These are phyloP conservation scores for Meiosimyza platycephala DNA, from an alignment of 2,888 invertebrate species.

Conservation along the genomic window DNA sequence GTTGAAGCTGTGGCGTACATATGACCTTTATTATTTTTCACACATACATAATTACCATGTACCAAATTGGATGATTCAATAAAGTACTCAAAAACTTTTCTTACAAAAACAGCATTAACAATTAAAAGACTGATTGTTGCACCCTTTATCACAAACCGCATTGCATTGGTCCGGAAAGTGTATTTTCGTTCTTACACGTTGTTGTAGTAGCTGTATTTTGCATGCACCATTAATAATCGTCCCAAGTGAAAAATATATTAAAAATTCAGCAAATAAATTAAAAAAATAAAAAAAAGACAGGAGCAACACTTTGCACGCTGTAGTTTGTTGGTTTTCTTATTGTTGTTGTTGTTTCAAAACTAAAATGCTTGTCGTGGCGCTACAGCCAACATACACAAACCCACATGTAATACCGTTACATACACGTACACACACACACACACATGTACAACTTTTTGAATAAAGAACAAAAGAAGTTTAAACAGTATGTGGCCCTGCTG, in stretches of 20 bases:
- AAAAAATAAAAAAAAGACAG: background rate
- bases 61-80: no score
- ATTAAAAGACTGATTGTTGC: no score
- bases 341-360: background rate
- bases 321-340: constrained; percentile 1
- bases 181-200: no score
- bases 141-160: no score
- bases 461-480: constrained; percentile 14
- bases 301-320: background rate
- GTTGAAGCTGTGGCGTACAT: no score
- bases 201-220: background rate
- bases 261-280: constrained; percentile 32
- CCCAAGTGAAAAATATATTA: constrained; percentile 28
- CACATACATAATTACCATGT: no score
- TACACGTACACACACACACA: background rate
- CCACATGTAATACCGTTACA: background rate
- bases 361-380: constrained; percentile 1
- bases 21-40: no score
- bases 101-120: no score
- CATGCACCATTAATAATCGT: constrained; percentile 27
- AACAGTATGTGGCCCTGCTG: constrained; percentile 23
- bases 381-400: background rate
- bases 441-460: background rate
- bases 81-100: no score
- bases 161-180: no score